Conservation (phyloP, 2,888 invertebrate species). For the Allacma fusca region DNA sequence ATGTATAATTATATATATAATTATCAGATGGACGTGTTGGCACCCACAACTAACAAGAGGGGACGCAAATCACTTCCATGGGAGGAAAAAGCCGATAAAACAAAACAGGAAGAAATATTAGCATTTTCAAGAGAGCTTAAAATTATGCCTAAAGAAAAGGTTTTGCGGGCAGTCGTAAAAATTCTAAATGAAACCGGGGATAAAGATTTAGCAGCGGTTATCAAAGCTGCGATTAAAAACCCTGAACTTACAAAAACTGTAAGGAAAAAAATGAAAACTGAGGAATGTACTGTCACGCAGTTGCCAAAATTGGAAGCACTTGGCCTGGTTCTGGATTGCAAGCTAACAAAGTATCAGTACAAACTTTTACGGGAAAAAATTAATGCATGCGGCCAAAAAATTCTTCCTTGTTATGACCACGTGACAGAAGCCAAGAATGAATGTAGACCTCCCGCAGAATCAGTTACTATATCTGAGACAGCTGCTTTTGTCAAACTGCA, state of each 20-base stretch:
- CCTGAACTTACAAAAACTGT: neutral
- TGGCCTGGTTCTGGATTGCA: neutral
- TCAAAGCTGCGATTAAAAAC: neutral
- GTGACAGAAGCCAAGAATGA: neutral
- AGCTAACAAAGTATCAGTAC: neutral
- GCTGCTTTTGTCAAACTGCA: conserved; percentile 13
- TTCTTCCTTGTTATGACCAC: conserved; percentile 34
- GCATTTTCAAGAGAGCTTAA: neutral
- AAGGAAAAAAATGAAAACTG: neutral
- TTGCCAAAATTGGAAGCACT: neutral
- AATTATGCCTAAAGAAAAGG: neutral
- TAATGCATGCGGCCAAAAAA: neutral
- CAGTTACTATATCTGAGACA: conserved; percentile 16
- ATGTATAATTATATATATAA: too few relatives aligned
- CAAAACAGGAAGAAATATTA: neutral
- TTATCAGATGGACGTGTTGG: too few relatives aligned
- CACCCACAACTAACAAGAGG: too few relatives aligned
- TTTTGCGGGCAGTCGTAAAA: neutral
- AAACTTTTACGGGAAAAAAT: neutral
- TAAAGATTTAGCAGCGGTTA: neutral
- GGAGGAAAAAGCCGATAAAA: neutral
- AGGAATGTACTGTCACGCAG: neutral
- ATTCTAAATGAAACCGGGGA: neutral
- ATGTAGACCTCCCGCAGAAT: neutral
- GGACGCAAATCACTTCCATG: neutral